phyloP scores from a whole-genome alignment of 1,140 invertebrate species.

The Pemphigus obesinymphae region DNA sequence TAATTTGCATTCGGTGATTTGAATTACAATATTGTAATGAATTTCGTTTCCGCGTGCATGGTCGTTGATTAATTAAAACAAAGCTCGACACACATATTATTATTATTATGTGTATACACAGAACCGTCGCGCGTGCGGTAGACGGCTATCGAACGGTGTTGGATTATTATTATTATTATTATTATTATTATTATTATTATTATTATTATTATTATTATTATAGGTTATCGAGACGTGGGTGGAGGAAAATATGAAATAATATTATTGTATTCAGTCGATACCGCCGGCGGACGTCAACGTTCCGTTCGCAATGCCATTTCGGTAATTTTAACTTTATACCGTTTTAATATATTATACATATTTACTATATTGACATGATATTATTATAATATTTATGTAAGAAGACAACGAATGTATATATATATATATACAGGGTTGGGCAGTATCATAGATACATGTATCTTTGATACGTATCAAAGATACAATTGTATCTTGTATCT shows the following conservation, averaged over 20 bases:
- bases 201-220: too few relatives aligned
- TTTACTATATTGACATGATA: neutral
- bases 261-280: neutral
- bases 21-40: slow-evolving; percentile 29
- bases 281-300: neutral
- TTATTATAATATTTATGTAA: neutral
- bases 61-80: slow-evolving; percentile 30
- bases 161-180: too few relatives aligned
- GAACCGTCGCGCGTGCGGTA: neutral
- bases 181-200: too few relatives aligned
- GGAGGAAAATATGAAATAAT: neutral
- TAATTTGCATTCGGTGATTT: slow-evolving; percentile 35
- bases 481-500: too few relatives aligned
- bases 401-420: neutral
- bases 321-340: neutral
- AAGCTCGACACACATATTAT: neutral
- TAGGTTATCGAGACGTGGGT: neutral
- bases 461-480: too few relatives aligned
- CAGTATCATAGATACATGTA: too few relatives aligned
- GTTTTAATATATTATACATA: too few relatives aligned
- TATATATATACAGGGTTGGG: too few relatives aligned
- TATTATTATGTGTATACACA: too few relatives aligned
- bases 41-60: slow-evolving; percentile 4
- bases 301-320: neutral
- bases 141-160: too few relatives aligned